phyloP scores from a whole-genome alignment of 37 sponge, comb jelly and placozoan species.

The Bolinopsis microptera region DNA sequence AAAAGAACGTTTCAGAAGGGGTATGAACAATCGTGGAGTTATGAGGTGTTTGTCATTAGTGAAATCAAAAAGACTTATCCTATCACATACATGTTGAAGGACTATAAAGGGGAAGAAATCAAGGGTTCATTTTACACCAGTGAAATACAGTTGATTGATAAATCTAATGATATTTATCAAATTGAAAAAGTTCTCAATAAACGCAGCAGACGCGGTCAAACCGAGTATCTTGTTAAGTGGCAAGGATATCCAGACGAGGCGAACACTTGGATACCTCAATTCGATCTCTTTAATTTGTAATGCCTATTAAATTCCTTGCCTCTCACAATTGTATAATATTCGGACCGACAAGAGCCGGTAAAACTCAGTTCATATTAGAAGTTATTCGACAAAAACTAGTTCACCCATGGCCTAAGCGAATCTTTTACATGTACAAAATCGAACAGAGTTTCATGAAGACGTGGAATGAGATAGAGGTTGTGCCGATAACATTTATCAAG shows the following conservation, averaged over 20 bases:
- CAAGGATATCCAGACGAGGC: not conserved
- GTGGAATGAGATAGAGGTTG: not conserved
- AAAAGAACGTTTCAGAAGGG: constrained; percentile 22
- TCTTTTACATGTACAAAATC: constrained; percentile 15
- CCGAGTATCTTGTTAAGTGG: constrained; percentile 21
- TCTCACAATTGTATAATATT: not conserved
- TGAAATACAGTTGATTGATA: constrained; percentile 2
- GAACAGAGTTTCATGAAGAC: not conserved
- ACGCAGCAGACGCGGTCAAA: not conserved
- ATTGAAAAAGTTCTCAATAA: not conserved
- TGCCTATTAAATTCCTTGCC: constrained; percentile 43
- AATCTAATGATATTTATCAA: constrained; percentile 10
- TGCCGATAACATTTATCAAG: not conserved
- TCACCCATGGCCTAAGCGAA: not conserved
- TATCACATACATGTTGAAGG: constrained; percentile 1
- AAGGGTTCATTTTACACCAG: not conserved
- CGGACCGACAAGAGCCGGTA: constrained; percentile 25
- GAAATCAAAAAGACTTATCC: constrained; percentile 3
- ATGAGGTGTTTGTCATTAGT: not conserved
- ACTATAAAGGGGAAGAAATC: not conserved
- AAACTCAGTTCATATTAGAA: constrained; percentile 42
- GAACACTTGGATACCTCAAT: not conserved
- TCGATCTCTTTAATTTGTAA: not conserved
- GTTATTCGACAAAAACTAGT: not conserved
- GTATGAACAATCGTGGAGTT: not conserved